Percentiles rank a stretch among this genome's conserved stretches.
Evolutionary conservation across 2,888 invertebrate genomes (phyloP).

Genomic region (Amphipyra tragopoginis): DNA sequence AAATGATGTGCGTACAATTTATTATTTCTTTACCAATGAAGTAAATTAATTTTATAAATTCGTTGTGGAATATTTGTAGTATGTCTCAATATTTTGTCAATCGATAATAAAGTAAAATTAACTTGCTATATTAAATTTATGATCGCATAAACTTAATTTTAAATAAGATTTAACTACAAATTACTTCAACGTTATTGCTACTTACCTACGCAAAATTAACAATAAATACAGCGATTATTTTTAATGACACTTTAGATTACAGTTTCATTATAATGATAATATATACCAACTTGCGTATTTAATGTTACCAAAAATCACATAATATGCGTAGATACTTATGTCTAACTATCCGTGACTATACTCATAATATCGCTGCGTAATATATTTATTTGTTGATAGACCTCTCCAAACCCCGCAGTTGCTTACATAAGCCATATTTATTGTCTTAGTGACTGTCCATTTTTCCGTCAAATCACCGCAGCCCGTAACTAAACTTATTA

Average conservation of each 20-base stretch:
- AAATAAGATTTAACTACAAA: too few species aligned
- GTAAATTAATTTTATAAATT: neutral
- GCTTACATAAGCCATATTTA: slow-evolving; percentile 47
- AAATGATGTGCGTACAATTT: too few species aligned
- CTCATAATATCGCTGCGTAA: slow-evolving; percentile 18
- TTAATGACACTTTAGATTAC: neutral
- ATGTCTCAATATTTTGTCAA: neutral
- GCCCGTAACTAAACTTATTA: slow-evolving; percentile 51
- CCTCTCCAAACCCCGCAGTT: slow-evolving; percentile 27
- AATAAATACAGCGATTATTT: neutral
- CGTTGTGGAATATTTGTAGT: neutral
- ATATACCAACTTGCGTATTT: neutral
- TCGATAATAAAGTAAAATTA: neutral
- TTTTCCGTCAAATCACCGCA: slow-evolving; percentile 43
- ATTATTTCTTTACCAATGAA: neutral
- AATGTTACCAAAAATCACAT: slow-evolving; percentile 19
- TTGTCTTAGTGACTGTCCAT: slow-evolving; percentile 40
- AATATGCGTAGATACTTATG: neutral
- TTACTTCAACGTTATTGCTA: too few species aligned
- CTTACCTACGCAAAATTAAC: neutral
- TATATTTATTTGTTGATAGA: slow-evolving; percentile 11
- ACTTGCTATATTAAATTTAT: neutral
- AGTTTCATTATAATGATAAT: neutral
- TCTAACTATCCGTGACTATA: slow-evolving; percentile 20
- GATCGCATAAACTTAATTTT: neutral